These are phyloP conservation scores for Megaceryle torquata DNA, from an alignment of 2,113 vertebrate species.

Conservation along the genomic window DNA sequence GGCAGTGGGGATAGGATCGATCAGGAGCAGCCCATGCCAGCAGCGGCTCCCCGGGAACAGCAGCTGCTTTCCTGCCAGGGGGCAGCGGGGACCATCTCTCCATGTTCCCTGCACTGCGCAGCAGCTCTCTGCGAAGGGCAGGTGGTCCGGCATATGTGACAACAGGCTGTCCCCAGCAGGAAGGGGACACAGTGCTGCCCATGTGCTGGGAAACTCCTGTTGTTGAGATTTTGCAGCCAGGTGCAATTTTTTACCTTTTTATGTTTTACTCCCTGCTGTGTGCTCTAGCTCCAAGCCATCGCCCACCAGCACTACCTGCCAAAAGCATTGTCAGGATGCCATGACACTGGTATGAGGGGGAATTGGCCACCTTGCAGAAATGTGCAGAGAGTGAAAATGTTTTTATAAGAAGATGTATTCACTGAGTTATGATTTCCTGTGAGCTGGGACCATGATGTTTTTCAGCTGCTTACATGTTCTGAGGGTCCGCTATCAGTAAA, in stretches of 20 bases:
- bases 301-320: rapidly evolving
- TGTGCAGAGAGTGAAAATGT: neutral
- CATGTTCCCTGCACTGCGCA: rapidly evolving
- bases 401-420: neutral
- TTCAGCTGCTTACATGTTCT: neutral
- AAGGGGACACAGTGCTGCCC: neutral
- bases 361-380: neutral
- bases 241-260: neutral
- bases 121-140: neutral
- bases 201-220: neutral
- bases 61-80: neutral
- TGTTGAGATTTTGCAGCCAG: neutral
- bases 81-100: rapidly evolving
- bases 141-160: slow-evolving; percentile 13
- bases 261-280: neutral
- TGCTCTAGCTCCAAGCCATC: neutral
- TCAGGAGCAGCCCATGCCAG: neutral
- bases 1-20: neutral
- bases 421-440: neutral
- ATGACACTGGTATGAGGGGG: rapidly evolving
- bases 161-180: neutral
- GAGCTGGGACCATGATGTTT: neutral
- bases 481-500: neutral
- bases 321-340: neutral
- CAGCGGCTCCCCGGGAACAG: neutral